These are phyloP conservation scores for Polyergus mexicanus DNA, from an alignment of 1,140 invertebrate species.

Conservation along the genomic window DNA sequence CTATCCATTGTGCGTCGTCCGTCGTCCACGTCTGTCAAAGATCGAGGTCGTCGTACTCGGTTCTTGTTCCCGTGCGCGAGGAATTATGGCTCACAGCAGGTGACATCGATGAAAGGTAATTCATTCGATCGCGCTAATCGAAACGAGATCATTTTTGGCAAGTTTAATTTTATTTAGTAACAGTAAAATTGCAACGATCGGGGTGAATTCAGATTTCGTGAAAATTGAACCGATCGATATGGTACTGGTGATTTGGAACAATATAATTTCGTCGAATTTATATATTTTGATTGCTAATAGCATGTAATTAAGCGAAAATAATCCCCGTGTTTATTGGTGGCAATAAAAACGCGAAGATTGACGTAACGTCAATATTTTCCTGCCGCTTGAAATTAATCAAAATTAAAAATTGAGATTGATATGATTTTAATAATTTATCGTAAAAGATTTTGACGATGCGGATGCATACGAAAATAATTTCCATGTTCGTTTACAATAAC, in stretches of 20 bases:
- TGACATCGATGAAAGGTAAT: slow-evolving; percentile 81
- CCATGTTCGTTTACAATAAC: background rate
- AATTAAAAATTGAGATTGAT: background rate
- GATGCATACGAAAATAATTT: background rate
- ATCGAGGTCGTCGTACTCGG: slow-evolving; percentile 31
- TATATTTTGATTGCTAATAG: background rate
- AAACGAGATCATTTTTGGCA: background rate
- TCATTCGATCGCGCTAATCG: too few relatives aligned
- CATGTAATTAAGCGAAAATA: background rate
- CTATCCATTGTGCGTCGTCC: background rate
- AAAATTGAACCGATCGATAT: background rate
- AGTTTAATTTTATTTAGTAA: background rate
- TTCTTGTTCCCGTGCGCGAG: slow-evolving; percentile 43
- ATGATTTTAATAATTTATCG: background rate
- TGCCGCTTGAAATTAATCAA: background rate
- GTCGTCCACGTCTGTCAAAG: slow-evolving; percentile 42
- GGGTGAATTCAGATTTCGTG: background rate
- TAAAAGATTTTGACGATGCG: background rate
- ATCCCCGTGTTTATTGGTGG: background rate
- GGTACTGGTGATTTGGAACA: background rate
- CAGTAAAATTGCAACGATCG: background rate
- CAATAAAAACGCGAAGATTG: background rate
- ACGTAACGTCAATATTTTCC: background rate
- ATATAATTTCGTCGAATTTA: background rate
- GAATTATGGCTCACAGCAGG: slow-evolving; percentile 80